Conservation (phyloP, 2,797 vertebrate species). For the Xenopus petersii region DNA sequence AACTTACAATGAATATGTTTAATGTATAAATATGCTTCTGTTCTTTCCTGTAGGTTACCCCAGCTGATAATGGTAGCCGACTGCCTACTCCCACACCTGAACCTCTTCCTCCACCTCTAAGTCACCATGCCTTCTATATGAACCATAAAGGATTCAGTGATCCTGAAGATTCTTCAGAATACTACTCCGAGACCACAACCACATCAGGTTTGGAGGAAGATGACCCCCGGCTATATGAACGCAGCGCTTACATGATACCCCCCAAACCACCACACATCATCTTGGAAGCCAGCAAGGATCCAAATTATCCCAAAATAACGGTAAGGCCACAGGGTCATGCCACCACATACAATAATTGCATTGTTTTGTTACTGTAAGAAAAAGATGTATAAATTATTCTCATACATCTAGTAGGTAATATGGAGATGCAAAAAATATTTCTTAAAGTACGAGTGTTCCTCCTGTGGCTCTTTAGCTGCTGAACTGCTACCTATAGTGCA, state of each 20-base stretch:
- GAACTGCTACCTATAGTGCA: too few species aligned
- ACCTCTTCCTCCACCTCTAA: conserved; percentile 67
- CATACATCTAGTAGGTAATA: too few species aligned
- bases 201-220: conserved; percentile 71
- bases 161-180: conserved; percentile 73
- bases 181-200: conserved; percentile 74
- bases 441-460: too few species aligned
- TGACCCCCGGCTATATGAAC: conserved; percentile 73
- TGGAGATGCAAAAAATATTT: too few species aligned
- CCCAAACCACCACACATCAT: conserved; percentile 68
- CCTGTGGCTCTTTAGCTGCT: too few species aligned
- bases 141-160: conserved; percentile 66
- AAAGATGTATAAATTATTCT: too few species aligned
- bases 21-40: too few species aligned
- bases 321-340: conserved; percentile 48
- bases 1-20: too few species aligned
- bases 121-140: conserved; percentile 73
- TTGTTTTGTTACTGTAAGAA: too few species aligned
- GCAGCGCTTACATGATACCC: conserved; percentile 63
- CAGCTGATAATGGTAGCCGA: conserved; percentile 61
- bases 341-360: too few species aligned
- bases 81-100: conserved; percentile 69
- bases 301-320: conserved; percentile 78
- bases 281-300: conserved; percentile 81
- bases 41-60: conserved; percentile 50